phyloP scores from a whole-genome alignment of 2,113 vertebrate species.

The Laticauda colubrina region DNA sequence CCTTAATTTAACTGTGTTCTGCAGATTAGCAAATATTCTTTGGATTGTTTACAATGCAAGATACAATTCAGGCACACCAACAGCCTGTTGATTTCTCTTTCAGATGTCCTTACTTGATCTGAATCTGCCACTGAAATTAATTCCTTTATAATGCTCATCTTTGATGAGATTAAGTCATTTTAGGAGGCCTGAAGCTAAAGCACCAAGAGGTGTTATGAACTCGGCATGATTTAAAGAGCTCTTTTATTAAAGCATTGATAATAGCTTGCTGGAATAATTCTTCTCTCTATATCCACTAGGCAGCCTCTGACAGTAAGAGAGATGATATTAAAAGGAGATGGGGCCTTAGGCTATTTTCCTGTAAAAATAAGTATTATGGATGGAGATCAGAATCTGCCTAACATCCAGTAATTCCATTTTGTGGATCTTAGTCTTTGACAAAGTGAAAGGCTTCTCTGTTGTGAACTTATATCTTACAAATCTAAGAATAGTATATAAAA shows the following conservation, averaged over 20 bases:
- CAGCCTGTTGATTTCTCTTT: background rate
- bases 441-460: background rate
- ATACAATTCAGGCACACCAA: fast-evolving
- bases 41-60: background rate
- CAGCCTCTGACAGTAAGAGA: background rate
- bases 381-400: background rate
- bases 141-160: background rate
- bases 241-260: background rate
- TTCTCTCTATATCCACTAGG: background rate
- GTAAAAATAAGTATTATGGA: background rate
- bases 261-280: background rate
- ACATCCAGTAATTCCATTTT: background rate
- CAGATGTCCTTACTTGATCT: background rate
- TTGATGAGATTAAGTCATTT: background rate
- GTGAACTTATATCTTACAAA: background rate
- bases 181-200: background rate
- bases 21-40: background rate
- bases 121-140: background rate
- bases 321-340: background rate
- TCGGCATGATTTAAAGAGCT: background rate
- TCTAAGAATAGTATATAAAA: too few relatives aligned
- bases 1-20: slow-evolving; percentile 2
- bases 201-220: background rate
- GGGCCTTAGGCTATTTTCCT: background rate
- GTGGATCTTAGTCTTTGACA: background rate